Evolutionary conservation across 2,113 vertebrate species (phyloP).

Genomic region (Grammomys surdaster): DNA sequence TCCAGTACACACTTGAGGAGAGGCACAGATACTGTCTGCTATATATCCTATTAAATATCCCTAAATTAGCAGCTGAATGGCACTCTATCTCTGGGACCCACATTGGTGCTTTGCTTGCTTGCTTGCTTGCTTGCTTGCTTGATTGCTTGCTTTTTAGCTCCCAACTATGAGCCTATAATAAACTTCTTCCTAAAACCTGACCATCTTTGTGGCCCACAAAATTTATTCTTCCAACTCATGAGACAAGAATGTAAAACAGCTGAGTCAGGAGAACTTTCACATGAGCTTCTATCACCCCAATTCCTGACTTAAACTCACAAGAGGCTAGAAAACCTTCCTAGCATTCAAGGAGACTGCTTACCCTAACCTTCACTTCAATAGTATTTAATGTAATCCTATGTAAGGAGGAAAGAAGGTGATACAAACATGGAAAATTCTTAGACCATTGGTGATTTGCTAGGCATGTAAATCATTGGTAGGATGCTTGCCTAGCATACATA

Average conservation of each 20-base stretch:
- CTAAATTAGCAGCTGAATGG: not conserved
- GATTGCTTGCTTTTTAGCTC: no score
- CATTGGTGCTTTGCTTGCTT: not conserved
- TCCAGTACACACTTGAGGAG: not conserved
- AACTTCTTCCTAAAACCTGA: not conserved
- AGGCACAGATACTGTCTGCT: not conserved
- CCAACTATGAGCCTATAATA: not conserved
- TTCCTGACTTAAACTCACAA: not conserved
- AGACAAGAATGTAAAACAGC: not conserved
- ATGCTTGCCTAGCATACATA: not conserved
- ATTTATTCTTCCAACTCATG: not conserved
- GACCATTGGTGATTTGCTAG: not conserved
- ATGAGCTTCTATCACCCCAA: no score
- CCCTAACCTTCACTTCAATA: not conserved
- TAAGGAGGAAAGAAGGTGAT: not conserved
- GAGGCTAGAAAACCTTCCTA: not conserved
- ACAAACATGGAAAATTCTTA: not conserved
- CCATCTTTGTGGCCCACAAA: not conserved
- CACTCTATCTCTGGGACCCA: not conserved
- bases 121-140: not conserved
- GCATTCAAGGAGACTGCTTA: not conserved
- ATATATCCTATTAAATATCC: not conserved
- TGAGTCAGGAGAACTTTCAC: not conserved
- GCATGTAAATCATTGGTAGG: not conserved
- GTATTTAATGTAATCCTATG: not conserved